These are phyloP conservation scores for Nomada ruficornis DNA, from an alignment of 2,888 invertebrate species.

Conservation along the genomic window DNA sequence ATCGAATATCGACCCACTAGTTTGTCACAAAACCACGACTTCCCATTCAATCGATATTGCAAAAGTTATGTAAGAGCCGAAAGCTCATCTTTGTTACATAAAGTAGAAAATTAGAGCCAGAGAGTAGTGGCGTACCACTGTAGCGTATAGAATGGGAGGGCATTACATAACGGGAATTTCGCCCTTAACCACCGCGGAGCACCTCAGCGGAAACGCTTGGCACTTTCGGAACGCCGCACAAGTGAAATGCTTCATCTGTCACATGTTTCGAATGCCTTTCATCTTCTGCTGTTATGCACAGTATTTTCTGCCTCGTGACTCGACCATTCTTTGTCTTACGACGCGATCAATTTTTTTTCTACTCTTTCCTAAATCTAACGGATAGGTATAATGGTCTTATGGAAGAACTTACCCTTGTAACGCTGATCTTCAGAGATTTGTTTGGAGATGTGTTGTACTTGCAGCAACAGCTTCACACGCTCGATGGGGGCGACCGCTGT, in stretches of 20 bases:
- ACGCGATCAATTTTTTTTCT: not conserved
- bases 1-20: slow-evolving; percentile 78
- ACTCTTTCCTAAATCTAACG: not conserved
- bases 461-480: slow-evolving; percentile 96
- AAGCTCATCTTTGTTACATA: slow-evolving; percentile 71
- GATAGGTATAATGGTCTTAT: not conserved
- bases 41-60: slow-evolving; percentile 41
- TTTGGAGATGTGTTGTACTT: slow-evolving; percentile 97
- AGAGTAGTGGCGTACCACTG: not conserved
- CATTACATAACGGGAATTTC: slow-evolving; percentile 69
- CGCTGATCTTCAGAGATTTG: slow-evolving; percentile 93
- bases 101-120: slow-evolving; percentile 59
- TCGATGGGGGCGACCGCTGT: slow-evolving; percentile 98
- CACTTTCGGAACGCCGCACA: slow-evolving; percentile 40
- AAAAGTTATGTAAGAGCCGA: slow-evolving; percentile 75
- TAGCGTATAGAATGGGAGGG: slow-evolving; percentile 22
- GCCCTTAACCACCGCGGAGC: not conserved
- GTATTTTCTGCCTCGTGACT: not conserved
- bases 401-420: slow-evolving; percentile 91
- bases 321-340: not conserved
- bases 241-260: slow-evolving; percentile 61
- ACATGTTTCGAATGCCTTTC: slow-evolving; percentile 58
- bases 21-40: slow-evolving; percentile 47
- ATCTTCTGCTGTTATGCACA: slow-evolving; percentile 11
- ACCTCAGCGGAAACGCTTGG: slow-evolving; percentile 31